Conservation (phyloP, 2,113 vertebrate genomes). For the Jaculus jaculus region DNA sequence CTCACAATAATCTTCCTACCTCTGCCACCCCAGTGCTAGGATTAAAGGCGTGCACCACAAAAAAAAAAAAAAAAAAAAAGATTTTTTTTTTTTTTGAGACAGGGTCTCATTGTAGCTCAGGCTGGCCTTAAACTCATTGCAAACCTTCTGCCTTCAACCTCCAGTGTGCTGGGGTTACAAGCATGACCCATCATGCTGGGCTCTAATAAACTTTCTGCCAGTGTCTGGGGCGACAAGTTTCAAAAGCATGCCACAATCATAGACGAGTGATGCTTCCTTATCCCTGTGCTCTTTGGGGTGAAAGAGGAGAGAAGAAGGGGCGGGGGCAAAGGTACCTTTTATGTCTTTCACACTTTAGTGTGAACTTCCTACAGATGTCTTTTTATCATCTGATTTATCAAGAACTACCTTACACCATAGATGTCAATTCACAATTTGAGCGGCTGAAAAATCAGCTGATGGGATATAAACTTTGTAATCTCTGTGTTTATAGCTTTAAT, state of each 20-base stretch:
- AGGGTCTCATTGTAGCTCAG: background rate
- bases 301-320: too few species aligned
- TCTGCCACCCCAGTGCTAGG: too few species aligned
- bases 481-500: constrained; percentile 42
- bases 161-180: background rate
- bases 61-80: too few species aligned
- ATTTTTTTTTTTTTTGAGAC: background rate
- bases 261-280: background rate
- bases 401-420: constrained; percentile 27
- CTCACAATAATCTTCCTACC: too few species aligned
- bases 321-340: background rate
- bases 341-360: background rate
- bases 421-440: background rate
- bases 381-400: constrained; percentile 6
- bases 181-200: too few species aligned
- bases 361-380: background rate
- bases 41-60: too few species aligned
- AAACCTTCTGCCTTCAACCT: background rate
- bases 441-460: constrained; percentile 25
- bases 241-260: background rate
- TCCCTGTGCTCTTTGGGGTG: background rate
- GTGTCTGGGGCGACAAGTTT: background rate
- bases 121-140: background rate
- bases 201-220: background rate
- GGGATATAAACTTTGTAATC: background rate